Evolutionary conservation across 2,113 vertebrate species (phyloP).

Genomic region (Thymallus thymallus): DNA sequence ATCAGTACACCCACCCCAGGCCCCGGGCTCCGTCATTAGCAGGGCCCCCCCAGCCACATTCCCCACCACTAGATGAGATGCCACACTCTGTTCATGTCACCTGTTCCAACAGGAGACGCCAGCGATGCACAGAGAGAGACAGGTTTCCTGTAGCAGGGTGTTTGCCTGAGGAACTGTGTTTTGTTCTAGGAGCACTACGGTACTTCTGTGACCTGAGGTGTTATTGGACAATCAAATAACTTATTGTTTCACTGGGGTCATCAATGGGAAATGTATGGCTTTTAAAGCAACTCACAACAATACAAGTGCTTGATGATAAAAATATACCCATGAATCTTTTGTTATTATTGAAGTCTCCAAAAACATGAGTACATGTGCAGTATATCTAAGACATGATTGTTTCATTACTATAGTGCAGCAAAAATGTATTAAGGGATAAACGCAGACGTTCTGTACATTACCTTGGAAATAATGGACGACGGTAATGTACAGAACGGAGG

Average conservation of each 20-base stretch:
- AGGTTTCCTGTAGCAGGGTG: background rate
- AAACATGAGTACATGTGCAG: too few relatives aligned
- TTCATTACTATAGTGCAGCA: too few relatives aligned
- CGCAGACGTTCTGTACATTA: too few relatives aligned
- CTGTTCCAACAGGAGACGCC: constrained; percentile 16
- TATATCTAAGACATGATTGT: too few relatives aligned
- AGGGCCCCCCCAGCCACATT: constrained; percentile 2
- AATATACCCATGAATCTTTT: too few relatives aligned
- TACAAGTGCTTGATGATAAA: too few relatives aligned
- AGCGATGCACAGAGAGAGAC: background rate
- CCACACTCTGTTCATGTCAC: constrained; percentile 48
- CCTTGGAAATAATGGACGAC: too few relatives aligned
- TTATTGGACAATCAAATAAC: background rate
- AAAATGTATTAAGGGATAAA: too few relatives aligned
- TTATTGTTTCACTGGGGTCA: background rate
- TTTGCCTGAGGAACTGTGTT: background rate
- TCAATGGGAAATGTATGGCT: background rate
- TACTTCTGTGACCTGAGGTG: background rate
- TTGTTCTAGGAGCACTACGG: background rate
- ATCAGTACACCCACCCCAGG: constrained; percentile 20
- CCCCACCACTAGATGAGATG: constrained; percentile 52
- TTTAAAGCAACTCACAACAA: background rate
- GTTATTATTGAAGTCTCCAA: too few relatives aligned
- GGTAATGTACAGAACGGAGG: too few relatives aligned
- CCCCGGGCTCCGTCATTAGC: background rate